phyloP scores from a whole-genome alignment of 1,140 invertebrate species.

The Cryptotermes secundus region DNA sequence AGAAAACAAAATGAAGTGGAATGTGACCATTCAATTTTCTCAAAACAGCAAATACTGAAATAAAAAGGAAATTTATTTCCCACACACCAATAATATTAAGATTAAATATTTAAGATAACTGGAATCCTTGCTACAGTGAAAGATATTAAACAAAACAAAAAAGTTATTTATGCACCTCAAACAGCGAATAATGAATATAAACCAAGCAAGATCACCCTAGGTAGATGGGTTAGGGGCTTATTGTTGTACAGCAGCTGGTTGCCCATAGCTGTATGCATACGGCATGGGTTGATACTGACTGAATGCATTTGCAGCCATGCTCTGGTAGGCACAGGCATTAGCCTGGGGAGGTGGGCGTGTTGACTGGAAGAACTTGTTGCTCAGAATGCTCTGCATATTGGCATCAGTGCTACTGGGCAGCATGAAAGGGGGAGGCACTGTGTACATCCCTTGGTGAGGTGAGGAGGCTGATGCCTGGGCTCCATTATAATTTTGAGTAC shows the following conservation, averaged over 20 bases:
- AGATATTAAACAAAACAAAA: slow-evolving; percentile 29
- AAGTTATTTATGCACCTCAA: slow-evolving; percentile 25
- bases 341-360: slow-evolving; percentile 50
- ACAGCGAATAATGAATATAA: slow-evolving; percentile 30
- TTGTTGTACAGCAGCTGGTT: slow-evolving; percentile 43
- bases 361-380: slow-evolving; percentile 63
- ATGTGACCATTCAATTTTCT: slow-evolving; percentile 37
- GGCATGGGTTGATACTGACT: slow-evolving; percentile 34
- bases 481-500: slow-evolving; percentile 35
- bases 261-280: slow-evolving; percentile 39
- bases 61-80: slow-evolving; percentile 29
- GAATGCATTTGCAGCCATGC: slow-evolving; percentile 45
- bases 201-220: slow-evolving; percentile 29
- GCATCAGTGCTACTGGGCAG: slow-evolving; percentile 51
- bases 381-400: slow-evolving; percentile 58
- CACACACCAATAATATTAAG: slow-evolving; percentile 37
- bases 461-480: slow-evolving; percentile 42
- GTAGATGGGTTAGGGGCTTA: slow-evolving; percentile 37
- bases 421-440: slow-evolving; percentile 54
- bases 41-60: slow-evolving; percentile 34
- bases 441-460: slow-evolving; percentile 47
- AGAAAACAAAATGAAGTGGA: slow-evolving; percentile 36
- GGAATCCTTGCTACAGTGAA: slow-evolving; percentile 28
- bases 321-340: slow-evolving; percentile 58
- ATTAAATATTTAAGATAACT: slow-evolving; percentile 34